Evolutionary conservation across 2,797 vertebrate genomes (phyloP).

Genomic region (Perodicticus potto): DNA sequence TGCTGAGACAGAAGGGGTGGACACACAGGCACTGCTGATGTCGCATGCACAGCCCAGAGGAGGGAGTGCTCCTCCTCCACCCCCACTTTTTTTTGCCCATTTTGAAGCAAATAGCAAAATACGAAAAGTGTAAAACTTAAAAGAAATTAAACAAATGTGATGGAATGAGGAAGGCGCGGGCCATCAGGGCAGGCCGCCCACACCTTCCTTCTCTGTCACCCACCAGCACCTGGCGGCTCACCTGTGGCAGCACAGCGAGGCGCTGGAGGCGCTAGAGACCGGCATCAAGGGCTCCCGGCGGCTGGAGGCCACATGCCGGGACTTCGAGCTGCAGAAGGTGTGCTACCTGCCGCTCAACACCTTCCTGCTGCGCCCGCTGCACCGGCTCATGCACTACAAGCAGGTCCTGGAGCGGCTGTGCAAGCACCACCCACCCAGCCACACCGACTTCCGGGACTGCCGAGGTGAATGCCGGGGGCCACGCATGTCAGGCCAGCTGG

Average conservation of each 20-base stretch:
- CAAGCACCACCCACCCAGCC: constrained; percentile 95
- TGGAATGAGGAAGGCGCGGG: accelerated
- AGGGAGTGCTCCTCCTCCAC: too few species aligned
- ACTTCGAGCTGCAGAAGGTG: constrained; percentile 98
- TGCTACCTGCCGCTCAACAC: constrained; percentile 98
- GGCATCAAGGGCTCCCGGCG: constrained; percentile 91
- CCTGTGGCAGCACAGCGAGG: constrained; percentile 94
- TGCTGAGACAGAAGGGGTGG: accelerated
- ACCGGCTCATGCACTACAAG: constrained; percentile 98
- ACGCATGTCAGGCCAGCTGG: not conserved
- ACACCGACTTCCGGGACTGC: constrained; percentile 96
- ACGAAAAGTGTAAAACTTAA: not conserved
- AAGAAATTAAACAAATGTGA: not conserved
- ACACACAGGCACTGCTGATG: not conserved
- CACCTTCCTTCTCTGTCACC: not conserved
- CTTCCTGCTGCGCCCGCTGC: constrained; percentile 96
- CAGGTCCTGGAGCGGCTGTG: constrained; percentile 98
- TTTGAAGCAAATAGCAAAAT: not conserved
- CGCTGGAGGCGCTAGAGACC: constrained; percentile 94
- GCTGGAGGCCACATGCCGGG: constrained; percentile 94
- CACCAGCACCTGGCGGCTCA: constrained; percentile 91
- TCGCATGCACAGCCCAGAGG: not conserved
- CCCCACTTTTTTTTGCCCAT: too few species aligned
- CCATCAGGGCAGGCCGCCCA: too few species aligned
- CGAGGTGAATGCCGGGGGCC: constrained; percentile 89